Base-by-base conservation (phyloP, 2,113 vertebrate genomes). In the Bathybates hornii region DNA sequence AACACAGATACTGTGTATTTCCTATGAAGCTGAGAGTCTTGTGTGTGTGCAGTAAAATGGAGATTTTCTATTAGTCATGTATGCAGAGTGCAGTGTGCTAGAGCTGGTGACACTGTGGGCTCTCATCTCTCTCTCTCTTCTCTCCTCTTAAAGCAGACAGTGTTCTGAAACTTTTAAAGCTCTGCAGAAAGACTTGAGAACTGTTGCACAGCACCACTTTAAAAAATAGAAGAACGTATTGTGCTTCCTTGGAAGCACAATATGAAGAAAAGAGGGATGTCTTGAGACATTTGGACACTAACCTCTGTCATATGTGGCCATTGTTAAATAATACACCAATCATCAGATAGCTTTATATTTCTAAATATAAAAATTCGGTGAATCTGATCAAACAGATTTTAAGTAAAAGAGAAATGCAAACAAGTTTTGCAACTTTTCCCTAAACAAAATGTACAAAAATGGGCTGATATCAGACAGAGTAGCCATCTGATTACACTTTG, bases 391-490 rank as follows among this genome's bases (percentile, higher is more conserved):
- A 43, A 43, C 7, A 43, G 38, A 24, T 27, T 43, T 24, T 27
- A 43, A 43, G 38, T 1, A 43, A 71, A 43, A 71, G n/a, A 24
- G 1, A 43, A 43, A 43, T 43, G 5, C 38, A 68, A 41, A 41
- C 4, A 0, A 21, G 11, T 68, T 38, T 41, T 21, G 11, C 36
- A 68, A 41, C n/a, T 41, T 21, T 71, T 71, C 0, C 36, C 36
- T 71, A 4, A 71, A 43, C 38, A 24, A 71, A 43, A 71, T 16
- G n/a, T 24, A 71, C 38, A 71, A 16, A 71, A 9, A 43, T 71
- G n/a, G 66, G n/a, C 38, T 9, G 66, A 43, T 43, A 71, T 43
- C n/a, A 71, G 57, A 34, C 57, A 34, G 27, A 61, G 29, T 61
- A 17, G 38, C 5, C 66, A 71, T 24, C 36, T 71, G 66, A 43